These are phyloP conservation scores for Choreutis nemorana DNA, from an alignment of 2,888 invertebrate species.

Conservation along the genomic window DNA sequence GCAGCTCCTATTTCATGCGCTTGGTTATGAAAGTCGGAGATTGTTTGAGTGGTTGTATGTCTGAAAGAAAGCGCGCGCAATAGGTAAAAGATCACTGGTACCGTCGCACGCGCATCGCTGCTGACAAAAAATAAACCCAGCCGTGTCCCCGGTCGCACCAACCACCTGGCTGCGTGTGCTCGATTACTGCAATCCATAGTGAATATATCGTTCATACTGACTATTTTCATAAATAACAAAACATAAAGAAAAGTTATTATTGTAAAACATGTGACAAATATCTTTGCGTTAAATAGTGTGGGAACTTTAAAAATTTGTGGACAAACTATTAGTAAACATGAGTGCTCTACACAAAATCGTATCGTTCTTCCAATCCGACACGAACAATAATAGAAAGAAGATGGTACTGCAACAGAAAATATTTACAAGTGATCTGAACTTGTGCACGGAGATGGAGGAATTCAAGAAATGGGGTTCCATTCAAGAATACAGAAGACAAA, in stretches of 20 bases:
- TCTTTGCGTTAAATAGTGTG: background rate
- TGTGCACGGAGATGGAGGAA: constrained; percentile 43
- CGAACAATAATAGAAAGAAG: constrained; percentile 50
- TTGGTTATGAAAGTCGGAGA: constrained; percentile 34
- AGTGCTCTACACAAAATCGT: constrained; percentile 69
- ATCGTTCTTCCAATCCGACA: constrained; percentile 67
- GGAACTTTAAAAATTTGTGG: constrained; percentile 1
- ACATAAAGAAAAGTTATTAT: background rate
- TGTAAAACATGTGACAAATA: background rate
- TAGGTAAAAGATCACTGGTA: constrained; percentile 37
- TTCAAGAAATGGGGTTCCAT: constrained; percentile 64
- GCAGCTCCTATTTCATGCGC: too few species aligned
- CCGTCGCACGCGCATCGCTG: constrained; percentile 28
- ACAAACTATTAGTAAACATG: too few species aligned
- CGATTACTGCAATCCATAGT: too few species aligned
- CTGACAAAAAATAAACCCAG: constrained; percentile 24
- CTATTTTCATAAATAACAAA: background rate
- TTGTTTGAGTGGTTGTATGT: too few species aligned
- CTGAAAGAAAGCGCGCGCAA: constrained; percentile 33
- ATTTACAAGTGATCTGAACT: constrained; percentile 66
- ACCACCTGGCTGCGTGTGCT: constrained; percentile 3
- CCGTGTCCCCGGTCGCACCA: constrained; percentile 17
- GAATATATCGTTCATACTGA: too few species aligned
- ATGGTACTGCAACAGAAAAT: constrained; percentile 49
- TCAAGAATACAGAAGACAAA: constrained; percentile 50